Evolutionary conservation across 2,888 invertebrate species (phyloP).

Genomic region (Leptarthrus brevirostris): DNA sequence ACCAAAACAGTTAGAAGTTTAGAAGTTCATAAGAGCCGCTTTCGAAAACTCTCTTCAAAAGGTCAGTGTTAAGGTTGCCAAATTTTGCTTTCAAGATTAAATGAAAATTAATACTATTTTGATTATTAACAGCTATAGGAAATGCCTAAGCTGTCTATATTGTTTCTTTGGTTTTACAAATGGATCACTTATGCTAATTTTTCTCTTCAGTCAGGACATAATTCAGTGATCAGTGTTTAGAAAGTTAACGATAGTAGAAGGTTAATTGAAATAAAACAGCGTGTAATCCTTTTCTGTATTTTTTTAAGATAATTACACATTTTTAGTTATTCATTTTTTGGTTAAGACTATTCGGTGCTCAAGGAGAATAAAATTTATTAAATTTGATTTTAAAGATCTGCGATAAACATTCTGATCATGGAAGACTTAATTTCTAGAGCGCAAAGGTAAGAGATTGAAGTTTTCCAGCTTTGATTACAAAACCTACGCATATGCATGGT

Average conservation of each 20-base stretch:
- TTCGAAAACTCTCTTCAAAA: constrained; percentile 21
- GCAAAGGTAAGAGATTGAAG: too few relatives aligned
- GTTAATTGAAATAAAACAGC: background rate
- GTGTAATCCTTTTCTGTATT: background rate
- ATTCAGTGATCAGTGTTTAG: too few relatives aligned
- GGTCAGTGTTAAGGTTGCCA: constrained; percentile 25
- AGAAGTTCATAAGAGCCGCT: constrained; percentile 17
- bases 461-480: too few relatives aligned
- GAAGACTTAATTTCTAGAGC: too few relatives aligned
- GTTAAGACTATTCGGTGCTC: too few relatives aligned
- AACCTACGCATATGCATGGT: too few relatives aligned
- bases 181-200: background rate
- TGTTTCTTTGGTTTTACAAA: background rate
- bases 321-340: background rate
- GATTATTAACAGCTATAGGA: constrained; percentile 17
- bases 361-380: too few relatives aligned
- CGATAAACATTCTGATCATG: too few relatives aligned
- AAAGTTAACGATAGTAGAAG: background rate
- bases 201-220: background rate
- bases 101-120: constrained; percentile 13
- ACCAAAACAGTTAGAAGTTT: constrained; percentile 28
- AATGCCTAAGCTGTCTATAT: background rate
- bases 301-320: background rate
- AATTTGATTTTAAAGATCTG: too few relatives aligned
- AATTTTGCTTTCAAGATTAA: constrained; percentile 14